Conservation (phyloP, 23 tunicate genomes). For the Ascidia mentula region DNA sequence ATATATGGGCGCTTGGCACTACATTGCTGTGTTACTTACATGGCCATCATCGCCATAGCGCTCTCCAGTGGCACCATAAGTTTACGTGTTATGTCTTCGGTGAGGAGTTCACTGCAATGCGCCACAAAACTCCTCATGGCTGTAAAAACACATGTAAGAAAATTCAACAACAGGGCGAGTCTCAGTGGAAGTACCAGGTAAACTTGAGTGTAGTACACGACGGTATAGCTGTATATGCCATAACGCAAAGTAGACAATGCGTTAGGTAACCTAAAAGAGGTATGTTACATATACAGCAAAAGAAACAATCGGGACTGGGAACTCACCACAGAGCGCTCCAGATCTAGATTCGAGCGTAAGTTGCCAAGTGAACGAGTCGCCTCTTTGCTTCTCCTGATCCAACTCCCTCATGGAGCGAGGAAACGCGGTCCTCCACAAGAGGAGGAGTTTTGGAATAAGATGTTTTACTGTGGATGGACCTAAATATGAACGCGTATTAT, state of each 20-base stretch:
- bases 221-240: too few relatives aligned
- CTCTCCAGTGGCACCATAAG: slow-evolving; percentile 92
- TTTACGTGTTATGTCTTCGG: slow-evolving; percentile 79
- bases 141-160: slow-evolving; percentile 28
- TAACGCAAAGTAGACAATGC: too few relatives aligned
- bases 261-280: too few relatives aligned
- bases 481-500: too few relatives aligned
- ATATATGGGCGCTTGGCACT: too few relatives aligned
- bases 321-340: slow-evolving; percentile 94
- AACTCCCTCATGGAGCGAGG: slow-evolving; percentile 84
- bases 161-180: too few relatives aligned
- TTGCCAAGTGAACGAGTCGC: slow-evolving; percentile 96
- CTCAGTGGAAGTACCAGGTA: too few relatives aligned
- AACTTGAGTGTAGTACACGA: too few relatives aligned
- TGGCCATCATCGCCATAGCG: slow-evolving; percentile 90
- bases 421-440: slow-evolving; percentile 67
- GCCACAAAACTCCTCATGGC: slow-evolving; percentile 95
- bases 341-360: slow-evolving; percentile 90
- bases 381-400: slow-evolving; percentile 81
- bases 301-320: background rate
- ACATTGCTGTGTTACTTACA: slow-evolving; percentile 33
- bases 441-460: slow-evolving; percentile 73
- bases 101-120: slow-evolving; percentile 60
- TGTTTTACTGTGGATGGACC: slow-evolving; percentile 66
- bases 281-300: background rate